phyloP scores from a whole-genome alignment of 2,113 vertebrate species.

The Phylloscopus trochiloides region DNA sequence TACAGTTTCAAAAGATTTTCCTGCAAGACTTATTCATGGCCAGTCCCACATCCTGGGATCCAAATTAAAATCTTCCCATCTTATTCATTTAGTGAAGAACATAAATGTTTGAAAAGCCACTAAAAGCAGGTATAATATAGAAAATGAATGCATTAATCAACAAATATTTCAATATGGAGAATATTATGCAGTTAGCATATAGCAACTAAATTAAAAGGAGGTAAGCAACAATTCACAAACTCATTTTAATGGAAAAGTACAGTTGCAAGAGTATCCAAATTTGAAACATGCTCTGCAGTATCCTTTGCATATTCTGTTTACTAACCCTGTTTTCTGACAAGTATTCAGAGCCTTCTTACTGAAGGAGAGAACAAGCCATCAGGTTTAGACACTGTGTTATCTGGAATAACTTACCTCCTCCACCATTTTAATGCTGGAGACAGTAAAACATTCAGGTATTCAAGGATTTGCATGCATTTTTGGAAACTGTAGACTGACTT shows the following conservation, averaged over 20 bases:
- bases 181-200: not conserved
- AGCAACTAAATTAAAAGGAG: not conserved
- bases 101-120: not conserved
- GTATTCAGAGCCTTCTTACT: not conserved
- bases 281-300: not conserved
- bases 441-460: not conserved
- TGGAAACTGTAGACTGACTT: not conserved
- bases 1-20: not conserved
- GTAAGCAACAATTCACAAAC: not conserved
- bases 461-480: not conserved
- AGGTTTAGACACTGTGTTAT: not conserved
- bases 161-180: not conserved
- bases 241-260: not conserved
- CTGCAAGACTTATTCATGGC: not conserved
- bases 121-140: not conserved
- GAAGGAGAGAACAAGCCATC: not conserved
- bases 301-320: not conserved
- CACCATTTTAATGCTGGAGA: not conserved
- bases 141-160: not conserved
- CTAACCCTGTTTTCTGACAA: not conserved
- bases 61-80: not conserved
- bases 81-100: not conserved
- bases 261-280: not conserved
- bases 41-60: not conserved
- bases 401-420: not conserved